These are phyloP conservation scores for Heliothis peltigera DNA, from an alignment of 2,888 invertebrate species.

Conservation along the genomic window DNA sequence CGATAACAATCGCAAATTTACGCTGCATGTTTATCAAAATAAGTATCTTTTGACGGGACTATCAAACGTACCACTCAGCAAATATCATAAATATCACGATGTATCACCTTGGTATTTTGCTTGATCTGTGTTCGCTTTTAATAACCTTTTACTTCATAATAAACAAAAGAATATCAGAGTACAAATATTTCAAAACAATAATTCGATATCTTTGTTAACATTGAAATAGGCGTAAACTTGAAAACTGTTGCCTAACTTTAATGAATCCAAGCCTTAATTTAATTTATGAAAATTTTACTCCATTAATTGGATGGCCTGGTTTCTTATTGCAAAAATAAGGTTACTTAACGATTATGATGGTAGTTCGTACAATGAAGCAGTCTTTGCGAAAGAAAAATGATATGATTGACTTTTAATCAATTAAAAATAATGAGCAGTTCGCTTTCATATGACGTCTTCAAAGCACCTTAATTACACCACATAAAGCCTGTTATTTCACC, in stretches of 20 bases:
- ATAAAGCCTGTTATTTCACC: too few relatives aligned
- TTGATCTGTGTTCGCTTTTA: constrained; percentile 55
- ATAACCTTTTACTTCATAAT: constrained; percentile 66
- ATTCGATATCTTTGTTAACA: constrained; percentile 30
- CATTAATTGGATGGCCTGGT: neutral
- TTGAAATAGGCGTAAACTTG: constrained; percentile 40
- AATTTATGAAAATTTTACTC: constrained; percentile 2
- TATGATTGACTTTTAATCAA: constrained; percentile 9
- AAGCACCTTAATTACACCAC: neutral
- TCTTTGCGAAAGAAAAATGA: constrained; percentile 3
- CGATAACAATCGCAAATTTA: constrained; percentile 75
- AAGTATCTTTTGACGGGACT: constrained; percentile 49
- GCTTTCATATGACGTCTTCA: constrained; percentile 25
- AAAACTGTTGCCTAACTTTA: constrained; percentile 32
- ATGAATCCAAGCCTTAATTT: constrained; percentile 14
- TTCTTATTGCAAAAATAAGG: constrained; percentile 6
- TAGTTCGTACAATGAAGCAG: neutral
- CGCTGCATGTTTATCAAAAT: constrained; percentile 63
- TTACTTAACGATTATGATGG: constrained; percentile 15
- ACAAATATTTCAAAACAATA: constrained; percentile 64
- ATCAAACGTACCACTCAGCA: constrained; percentile 41
- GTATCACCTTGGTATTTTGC: constrained; percentile 74
- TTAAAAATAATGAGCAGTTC: constrained; percentile 26
- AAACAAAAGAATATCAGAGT: constrained; percentile 64
- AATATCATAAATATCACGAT: constrained; percentile 48